Conservation (phyloP, 2,888 invertebrate species). For the Agrochola lota region DNA sequence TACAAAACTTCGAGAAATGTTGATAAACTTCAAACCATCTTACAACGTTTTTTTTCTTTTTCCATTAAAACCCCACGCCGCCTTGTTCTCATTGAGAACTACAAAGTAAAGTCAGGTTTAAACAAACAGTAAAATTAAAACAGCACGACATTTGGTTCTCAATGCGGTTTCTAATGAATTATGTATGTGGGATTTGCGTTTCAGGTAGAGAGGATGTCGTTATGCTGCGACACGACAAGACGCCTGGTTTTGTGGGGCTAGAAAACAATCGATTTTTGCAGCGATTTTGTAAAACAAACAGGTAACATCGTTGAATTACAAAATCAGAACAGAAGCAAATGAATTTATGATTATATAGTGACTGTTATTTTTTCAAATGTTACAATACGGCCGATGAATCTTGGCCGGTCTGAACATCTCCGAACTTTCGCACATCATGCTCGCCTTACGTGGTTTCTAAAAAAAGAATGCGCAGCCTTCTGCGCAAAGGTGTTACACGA, state of each 20-base stretch:
- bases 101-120: constrained; percentile 21
- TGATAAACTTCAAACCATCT: not conserved
- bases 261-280: constrained; percentile 8
- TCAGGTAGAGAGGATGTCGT: constrained; percentile 64
- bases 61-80: not conserved
- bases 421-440: too few relatives aligned
- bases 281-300: not conserved
- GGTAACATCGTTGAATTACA: not conserved
- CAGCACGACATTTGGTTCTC: constrained; percentile 54
- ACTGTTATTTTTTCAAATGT: not conserved
- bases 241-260: constrained; percentile 48
- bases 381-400: too few relatives aligned
- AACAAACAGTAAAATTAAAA: constrained; percentile 60
- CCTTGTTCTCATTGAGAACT: constrained; percentile 2
- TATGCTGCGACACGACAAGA: constrained; percentile 63
- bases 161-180: constrained; percentile 66
- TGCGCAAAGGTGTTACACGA: too few relatives aligned
- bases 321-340: not conserved
- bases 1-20: not conserved
- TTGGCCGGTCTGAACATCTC: too few relatives aligned
- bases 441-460: too few relatives aligned
- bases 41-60: not conserved
- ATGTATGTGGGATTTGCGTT: constrained; percentile 68
- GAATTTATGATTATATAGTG: not conserved
- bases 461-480: too few relatives aligned